Conservation (phyloP, 2,797 vertebrate genomes). For the Oreochromis mossambicus region DNA sequence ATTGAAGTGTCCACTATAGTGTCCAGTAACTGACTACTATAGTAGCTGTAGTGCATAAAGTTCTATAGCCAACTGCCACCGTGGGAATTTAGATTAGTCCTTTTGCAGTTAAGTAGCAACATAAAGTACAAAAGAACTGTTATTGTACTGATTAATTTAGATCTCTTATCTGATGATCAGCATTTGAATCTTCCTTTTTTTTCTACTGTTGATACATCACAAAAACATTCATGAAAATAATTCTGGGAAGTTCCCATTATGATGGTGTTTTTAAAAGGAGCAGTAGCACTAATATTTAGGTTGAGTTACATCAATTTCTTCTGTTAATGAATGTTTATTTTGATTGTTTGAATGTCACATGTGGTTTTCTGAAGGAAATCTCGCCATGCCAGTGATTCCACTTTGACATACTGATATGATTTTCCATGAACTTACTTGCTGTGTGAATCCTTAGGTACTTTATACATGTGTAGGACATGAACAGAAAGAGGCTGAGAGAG, state of each 20-base stretch:
- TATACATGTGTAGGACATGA: conserved; percentile 1
- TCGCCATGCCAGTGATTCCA: not conserved
- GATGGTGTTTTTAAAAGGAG: not conserved
- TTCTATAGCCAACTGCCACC: not conserved
- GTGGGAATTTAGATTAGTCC: not conserved
- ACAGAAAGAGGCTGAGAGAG: conserved; percentile 20
- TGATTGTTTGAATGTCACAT: not conserved
- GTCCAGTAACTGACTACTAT: not conserved
- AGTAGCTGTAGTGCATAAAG: not conserved
- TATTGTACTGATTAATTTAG: not conserved
- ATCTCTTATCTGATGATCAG: not conserved
- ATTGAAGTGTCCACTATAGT: not conserved
- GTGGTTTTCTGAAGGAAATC: not conserved
- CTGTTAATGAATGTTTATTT: not conserved
- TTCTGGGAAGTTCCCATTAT: not conserved
- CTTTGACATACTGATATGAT: not conserved
- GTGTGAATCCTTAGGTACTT: conserved; percentile 6
- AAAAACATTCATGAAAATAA: not conserved
- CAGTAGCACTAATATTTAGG: not conserved
- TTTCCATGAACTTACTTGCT: conserved; percentile 49
- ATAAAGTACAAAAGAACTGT: not conserved
- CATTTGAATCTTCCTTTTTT: not conserved
- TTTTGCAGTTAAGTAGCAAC: not conserved
- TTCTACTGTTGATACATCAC: not conserved
- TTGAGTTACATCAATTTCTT: not conserved